Conservation (phyloP, 1,140 invertebrate species). For the Gryon sp. region DNA sequence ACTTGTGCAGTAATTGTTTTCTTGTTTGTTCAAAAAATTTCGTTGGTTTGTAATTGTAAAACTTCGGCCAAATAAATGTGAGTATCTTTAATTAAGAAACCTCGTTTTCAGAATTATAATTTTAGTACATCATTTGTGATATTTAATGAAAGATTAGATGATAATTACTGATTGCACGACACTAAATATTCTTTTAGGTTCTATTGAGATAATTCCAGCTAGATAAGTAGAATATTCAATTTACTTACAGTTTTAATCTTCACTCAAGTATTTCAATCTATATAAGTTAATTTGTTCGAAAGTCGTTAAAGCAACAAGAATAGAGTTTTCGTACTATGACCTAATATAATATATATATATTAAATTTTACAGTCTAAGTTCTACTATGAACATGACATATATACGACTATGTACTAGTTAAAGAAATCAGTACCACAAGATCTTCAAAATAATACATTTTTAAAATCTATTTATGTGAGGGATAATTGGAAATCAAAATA, state of each 20-base stretch:
- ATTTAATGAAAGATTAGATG: too few species aligned
- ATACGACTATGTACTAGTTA: too few species aligned
- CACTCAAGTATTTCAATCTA: constrained; percentile 1
- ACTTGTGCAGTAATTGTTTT: constrained; percentile 10
- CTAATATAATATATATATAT: constrained; percentile 2
- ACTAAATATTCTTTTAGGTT: background rate
- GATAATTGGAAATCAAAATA: too few species aligned
- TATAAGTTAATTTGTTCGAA: constrained; percentile 22
- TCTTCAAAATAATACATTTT: background rate
- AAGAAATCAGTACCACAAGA: too few species aligned
- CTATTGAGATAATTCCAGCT: background rate
- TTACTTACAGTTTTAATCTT: constrained; percentile 10
- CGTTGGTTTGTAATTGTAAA: constrained; percentile 2
- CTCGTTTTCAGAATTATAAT: too few species aligned
- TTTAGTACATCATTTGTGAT: too few species aligned
- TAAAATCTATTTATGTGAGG: too few species aligned
- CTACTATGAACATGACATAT: too few species aligned
- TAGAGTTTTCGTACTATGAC: background rate
- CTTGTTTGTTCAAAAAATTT: constrained; percentile 12
- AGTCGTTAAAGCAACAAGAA: constrained; percentile 3
- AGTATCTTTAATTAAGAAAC: too few species aligned
- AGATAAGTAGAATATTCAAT: constrained; percentile 9
- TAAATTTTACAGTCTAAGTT: too few species aligned
- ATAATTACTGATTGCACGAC: too few species aligned
- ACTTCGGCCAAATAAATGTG: constrained; percentile 2